Evolutionary conservation across 2,113 vertebrate species (phyloP).

Genomic region (Bombycilla garrulus): DNA sequence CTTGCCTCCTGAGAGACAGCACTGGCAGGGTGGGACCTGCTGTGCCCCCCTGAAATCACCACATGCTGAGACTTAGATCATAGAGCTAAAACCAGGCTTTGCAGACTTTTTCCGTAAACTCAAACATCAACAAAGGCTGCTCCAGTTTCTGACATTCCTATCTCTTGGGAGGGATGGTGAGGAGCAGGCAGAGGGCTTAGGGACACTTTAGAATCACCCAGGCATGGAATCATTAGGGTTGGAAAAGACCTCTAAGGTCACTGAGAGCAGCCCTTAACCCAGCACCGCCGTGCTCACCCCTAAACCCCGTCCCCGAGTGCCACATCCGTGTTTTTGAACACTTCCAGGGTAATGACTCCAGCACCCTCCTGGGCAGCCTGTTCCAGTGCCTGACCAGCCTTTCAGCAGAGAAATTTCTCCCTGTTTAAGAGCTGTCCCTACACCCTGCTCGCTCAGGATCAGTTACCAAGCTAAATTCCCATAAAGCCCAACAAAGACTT

Average conservation of each 20-base stretch:
- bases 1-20: background rate
- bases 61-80: background rate
- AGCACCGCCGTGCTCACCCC: fast-evolving
- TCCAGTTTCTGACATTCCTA: background rate
- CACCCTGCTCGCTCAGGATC: background rate
- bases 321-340: background rate
- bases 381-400: background rate
- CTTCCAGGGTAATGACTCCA: background rate
- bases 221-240: background rate
- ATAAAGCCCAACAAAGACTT: background rate
- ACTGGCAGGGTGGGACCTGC: background rate
- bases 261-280: background rate
- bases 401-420: background rate
- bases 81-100: background rate
- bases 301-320: background rate
- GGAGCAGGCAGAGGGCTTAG: background rate
- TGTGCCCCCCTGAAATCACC: background rate
- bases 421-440: background rate
- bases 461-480: background rate
- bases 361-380: background rate
- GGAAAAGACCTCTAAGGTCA: background rate
- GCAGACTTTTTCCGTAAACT: background rate
- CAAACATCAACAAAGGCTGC: background rate
- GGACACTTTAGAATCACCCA: background rate
- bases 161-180: background rate